Percentiles rank a stretch among this genome's conserved stretches.
Evolutionary conservation across 2,797 vertebrate genomes (phyloP).

Genomic region (Chloroceryle inda): DNA sequence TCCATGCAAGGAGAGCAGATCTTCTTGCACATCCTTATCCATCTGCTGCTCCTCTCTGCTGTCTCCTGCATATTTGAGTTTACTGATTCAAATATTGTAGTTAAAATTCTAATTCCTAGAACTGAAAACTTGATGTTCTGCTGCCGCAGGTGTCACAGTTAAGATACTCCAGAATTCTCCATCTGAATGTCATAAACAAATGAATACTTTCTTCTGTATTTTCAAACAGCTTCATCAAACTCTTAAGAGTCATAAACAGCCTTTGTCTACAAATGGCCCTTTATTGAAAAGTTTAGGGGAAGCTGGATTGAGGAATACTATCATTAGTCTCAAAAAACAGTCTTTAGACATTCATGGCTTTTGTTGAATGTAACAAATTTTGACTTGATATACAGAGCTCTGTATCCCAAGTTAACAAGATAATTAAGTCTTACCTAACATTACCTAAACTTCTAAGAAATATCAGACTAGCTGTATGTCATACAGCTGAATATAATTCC

Average conservation of each 20-base stretch:
- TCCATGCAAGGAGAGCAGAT: not conserved
- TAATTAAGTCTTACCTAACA: not conserved
- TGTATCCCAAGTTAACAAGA: not conserved
- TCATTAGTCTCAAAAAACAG: rapidly evolving
- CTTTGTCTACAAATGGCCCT: not conserved
- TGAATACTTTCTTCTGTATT: not conserved
- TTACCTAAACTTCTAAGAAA: not conserved
- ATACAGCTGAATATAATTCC: not conserved
- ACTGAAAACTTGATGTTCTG: not conserved
- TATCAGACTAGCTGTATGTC: not conserved
- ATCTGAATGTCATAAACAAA: not conserved
- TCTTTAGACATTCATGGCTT: rapidly evolving
- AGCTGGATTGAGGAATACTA: not conserved
- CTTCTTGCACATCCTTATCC: not conserved
- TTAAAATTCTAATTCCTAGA: slow-evolving; percentile 2
- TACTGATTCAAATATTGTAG: not conserved
- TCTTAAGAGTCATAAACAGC: not conserved
- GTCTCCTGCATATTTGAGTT: not conserved
- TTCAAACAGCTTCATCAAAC: not conserved
- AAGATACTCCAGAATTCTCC: not conserved
- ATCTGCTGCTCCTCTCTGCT: not conserved
- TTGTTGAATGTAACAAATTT: not conserved
- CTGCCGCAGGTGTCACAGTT: not conserved
- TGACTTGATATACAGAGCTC: not conserved
- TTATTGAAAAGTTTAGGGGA: not conserved